Percentiles rank a stretch among this genome's conserved stretches.
phyloP scores from a whole-genome alignment of 2,797 vertebrate species.

The Crenichthys baileyi region DNA sequence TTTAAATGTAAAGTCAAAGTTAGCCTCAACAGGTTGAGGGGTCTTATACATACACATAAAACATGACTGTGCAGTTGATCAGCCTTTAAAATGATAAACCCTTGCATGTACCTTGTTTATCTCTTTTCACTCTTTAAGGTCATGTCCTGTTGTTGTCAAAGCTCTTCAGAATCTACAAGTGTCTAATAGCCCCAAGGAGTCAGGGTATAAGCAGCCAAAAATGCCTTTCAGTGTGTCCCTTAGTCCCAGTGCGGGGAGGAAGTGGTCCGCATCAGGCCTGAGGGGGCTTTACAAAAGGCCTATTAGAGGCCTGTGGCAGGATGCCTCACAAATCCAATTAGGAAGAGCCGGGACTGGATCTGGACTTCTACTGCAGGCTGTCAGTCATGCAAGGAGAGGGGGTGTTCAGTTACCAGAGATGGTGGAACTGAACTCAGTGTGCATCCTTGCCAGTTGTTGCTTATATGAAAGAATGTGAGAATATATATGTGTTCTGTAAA shows the following conservation, averaged over 20 bases:
- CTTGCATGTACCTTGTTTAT: background rate
- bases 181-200: constrained; percentile 51
- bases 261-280: constrained; percentile 48
- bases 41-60: background rate
- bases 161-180: constrained; percentile 55
- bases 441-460: constrained; percentile 12
- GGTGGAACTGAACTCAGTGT: constrained; percentile 11
- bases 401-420: constrained; percentile 65
- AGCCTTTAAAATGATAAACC: constrained; percentile 6
- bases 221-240: constrained; percentile 62
- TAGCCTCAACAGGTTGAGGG: background rate
- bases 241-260: constrained; percentile 50
- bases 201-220: constrained; percentile 54
- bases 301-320: constrained; percentile 66
- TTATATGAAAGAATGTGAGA: constrained; percentile 1
- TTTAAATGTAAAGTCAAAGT: background rate
- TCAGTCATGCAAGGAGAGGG: constrained; percentile 59
- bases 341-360: constrained; percentile 55
- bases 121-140: background rate
- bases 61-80: background rate
- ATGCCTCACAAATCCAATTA: constrained; percentile 77
- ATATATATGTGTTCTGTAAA: too few species aligned
- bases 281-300: constrained; percentile 60
- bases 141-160: constrained; percentile 55
- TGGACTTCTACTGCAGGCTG: constrained; percentile 54